Conservation (phyloP, 2,113 vertebrate species). For the Xerus inauris region DNA sequence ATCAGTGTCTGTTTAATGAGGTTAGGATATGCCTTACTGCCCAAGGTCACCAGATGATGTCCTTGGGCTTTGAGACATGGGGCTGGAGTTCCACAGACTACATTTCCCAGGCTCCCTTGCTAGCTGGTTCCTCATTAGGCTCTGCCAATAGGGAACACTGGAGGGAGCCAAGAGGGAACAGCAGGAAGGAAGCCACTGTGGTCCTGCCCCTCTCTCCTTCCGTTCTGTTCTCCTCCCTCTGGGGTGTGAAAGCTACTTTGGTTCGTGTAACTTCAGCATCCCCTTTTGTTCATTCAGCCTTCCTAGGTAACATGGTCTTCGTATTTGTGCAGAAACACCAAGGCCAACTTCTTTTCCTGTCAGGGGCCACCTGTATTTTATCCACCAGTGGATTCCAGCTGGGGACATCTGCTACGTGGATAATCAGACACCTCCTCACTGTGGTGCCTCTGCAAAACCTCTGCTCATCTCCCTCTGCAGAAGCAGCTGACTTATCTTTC, state of each 20-base stretch:
- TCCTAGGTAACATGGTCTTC: not conserved
- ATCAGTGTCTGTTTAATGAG: not conserved
- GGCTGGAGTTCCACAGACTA: not conserved
- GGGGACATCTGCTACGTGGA: not conserved
- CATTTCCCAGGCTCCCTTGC: not conserved
- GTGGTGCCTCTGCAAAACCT: no score
- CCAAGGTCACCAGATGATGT: not conserved
- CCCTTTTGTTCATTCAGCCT: not conserved
- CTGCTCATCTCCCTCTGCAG: not conserved
- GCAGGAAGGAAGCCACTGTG: fast-evolving
- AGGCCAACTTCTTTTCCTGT: not conserved
- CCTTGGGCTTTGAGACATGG: not conserved
- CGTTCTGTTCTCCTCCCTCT: not conserved
- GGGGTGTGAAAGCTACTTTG: not conserved
- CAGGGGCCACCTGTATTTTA: not conserved
- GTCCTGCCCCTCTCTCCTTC: not conserved
- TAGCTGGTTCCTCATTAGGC: not conserved
- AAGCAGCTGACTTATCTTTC: not conserved
- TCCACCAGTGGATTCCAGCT: no score
- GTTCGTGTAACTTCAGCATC: not conserved
- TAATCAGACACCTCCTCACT: not conserved
- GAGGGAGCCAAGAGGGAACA: not conserved
- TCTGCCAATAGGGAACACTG: not conserved
- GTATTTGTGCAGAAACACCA: not conserved
- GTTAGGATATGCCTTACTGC: not conserved